Base-by-base conservation (phyloP, 2,797 vertebrate species). In the Myoxocephalus aenaeus region DNA sequence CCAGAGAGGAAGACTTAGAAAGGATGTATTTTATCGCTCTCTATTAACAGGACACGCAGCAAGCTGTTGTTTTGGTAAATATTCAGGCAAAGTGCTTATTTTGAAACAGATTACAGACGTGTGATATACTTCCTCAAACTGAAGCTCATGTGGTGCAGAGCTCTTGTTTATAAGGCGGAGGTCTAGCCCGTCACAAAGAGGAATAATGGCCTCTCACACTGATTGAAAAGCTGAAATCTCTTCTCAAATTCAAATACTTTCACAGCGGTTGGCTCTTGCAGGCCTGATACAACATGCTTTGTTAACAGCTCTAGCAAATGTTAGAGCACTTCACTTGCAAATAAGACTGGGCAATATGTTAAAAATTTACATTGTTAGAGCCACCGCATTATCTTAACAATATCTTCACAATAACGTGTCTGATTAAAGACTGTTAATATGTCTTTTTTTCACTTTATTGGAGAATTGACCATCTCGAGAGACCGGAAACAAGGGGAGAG, bases 81-180 rank as follows among this genome's bases (percentile, higher is more conserved):
- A 63, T 38, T 48, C 29, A 25, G 50, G 27, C 59, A 53, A 46
- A 15, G 46, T 7, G n/a, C 38, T 56, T 70, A 27, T 80, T 86
- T 79, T 85, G 48, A 77, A 64, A 76, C 40, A 5, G 27, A 76
- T 32, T 53, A 66, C 69, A 82, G 81, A 66, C 27, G 17, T 78
- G 57, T 75, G 56, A 87, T 38, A 27, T 56, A 70, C 85, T 88
- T 90, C 80, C 85, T 86, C 54, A 82, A 79, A 72, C 29, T 0
- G 20, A 27, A 34, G 44, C 53, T 74, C 34, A 65, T 67, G 53
- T 59, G 44, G 0, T 34, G 42, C 61, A 51, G 10, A 66, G 50
- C 13, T 50, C 2, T 78, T 6, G 22, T 70, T 80, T 81, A 57
- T 27, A 62, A 46, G 66, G 18, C 65, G 36, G 18, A 75, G 73